These are phyloP conservation scores for Sus scrofa DNA, from an alignment of 2,113 vertebrate species.

Conservation along the genomic window T2T-Sscrofa CM000827.6:44080501-44081000, in stretches of 20 bases:
- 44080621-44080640: neutral
- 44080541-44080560: neutral
- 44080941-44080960: fast-evolving
- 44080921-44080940: fast-evolving
- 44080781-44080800: neutral
- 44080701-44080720: neutral
- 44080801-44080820: neutral
- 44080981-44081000: neutral
- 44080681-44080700: neutral
- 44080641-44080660: neutral
- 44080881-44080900: neutral
- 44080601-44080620: neutral
- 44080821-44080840: neutral
- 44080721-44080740: neutral
- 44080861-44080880: neutral
- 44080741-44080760: neutral
- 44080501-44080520: neutral
- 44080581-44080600: neutral
- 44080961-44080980: neutral
- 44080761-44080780: neutral
- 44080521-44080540: neutral
- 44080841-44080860: neutral
- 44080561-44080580: neutral
- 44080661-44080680: neutral
- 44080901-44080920: too few species aligned